phyloP scores from a whole-genome alignment of 2,888 invertebrate genomes.

The Leucophenga montana region DNA sequence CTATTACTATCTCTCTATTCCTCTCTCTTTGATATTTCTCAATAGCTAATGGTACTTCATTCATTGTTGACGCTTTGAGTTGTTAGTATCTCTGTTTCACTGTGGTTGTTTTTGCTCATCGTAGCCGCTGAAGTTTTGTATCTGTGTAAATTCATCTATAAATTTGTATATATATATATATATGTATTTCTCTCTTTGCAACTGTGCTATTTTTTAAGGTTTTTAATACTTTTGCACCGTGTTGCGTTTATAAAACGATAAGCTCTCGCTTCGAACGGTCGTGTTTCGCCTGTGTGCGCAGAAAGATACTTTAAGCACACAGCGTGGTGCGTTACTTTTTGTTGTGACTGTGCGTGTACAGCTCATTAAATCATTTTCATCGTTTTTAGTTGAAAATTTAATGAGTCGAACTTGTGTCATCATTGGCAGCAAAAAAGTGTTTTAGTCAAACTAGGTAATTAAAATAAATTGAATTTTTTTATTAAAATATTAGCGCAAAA shows the following conservation, averaged over 20 bases:
- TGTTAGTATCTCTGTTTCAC: background rate
- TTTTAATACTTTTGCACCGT: conserved; percentile 47
- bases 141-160: background rate
- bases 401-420: conserved; percentile 42
- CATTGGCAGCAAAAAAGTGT: conserved; percentile 27
- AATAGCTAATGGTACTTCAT: too few relatives aligned
- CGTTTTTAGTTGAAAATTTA: conserved; percentile 34
- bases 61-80: background rate
- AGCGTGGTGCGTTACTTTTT: conserved; percentile 3
- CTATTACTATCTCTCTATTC: background rate
- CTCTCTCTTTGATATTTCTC: conserved; percentile 16
- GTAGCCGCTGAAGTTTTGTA: conserved; percentile 9
- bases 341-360: conserved; percentile 34
- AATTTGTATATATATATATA: background rate
- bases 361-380: conserved; percentile 26
- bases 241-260: conserved; percentile 69
- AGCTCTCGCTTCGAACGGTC: conserved; percentile 72
- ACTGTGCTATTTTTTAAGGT: conserved; percentile 47
- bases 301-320: conserved; percentile 36
- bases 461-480: background rate
- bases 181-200: conserved; percentile 49
- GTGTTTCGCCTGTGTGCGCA: conserved; percentile 41
- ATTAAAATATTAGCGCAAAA: background rate
- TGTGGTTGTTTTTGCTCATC: background rate
- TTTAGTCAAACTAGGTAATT: conserved; percentile 29